Evolutionary conservation across 1,140 invertebrate genomes (phyloP).

Genomic region (Goniozus legneri): DNA sequence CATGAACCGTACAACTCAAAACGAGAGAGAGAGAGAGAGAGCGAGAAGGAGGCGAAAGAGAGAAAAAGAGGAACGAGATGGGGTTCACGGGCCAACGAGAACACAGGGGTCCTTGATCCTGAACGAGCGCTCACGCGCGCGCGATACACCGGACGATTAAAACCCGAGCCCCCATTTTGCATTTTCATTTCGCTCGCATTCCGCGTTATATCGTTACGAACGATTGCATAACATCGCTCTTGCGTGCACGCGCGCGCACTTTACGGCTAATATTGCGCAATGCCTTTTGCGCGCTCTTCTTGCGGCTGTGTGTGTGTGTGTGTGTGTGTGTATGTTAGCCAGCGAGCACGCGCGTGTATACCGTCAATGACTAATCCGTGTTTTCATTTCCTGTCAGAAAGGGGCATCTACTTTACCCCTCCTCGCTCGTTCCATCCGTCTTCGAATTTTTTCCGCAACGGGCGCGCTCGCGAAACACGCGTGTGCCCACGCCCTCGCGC

Average conservation of each 20-base stretch:
- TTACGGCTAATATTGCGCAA: neutral
- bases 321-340: too few species aligned
- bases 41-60: too few species aligned
- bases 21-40: too few species aligned
- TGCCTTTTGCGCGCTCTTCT: too few species aligned
- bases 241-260: slow-evolving; percentile 2
- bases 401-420: too few species aligned
- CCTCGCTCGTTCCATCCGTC: too few species aligned
- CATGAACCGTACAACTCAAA: too few species aligned
- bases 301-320: too few species aligned
- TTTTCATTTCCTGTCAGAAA: slow-evolving; percentile 13
- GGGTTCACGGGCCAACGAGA: slow-evolving; percentile 6
- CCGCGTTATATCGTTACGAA: slow-evolving; percentile 7
- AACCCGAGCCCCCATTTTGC: too few species aligned
- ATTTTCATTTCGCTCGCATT: slow-evolving; percentile 21
- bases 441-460: too few species aligned
- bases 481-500: slow-evolving; percentile 23
- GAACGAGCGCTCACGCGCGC: slow-evolving; percentile 10
- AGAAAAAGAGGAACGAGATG: too few species aligned
- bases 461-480: slow-evolving; percentile 5
- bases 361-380: slow-evolving; percentile 9
- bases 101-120: slow-evolving; percentile 19
- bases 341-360: slow-evolving; percentile 1
- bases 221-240: slow-evolving; percentile 20
- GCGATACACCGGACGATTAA: slow-evolving; percentile 15